These are phyloP conservation scores for Hycleus phaleratus DNA, from an alignment of 1,140 invertebrate genomes.

Conservation along the genomic window DNA sequence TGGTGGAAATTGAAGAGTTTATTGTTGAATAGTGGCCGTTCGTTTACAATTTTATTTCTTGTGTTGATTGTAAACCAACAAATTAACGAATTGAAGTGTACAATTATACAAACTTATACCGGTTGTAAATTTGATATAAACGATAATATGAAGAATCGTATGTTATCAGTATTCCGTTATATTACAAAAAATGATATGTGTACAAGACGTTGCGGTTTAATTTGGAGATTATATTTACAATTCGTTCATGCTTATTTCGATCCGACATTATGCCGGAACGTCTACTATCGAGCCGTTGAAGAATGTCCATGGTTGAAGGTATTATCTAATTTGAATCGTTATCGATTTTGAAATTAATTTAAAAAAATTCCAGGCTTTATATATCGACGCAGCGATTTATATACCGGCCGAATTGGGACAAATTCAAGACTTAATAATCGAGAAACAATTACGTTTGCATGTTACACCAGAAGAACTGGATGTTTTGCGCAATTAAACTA, in stretches of 20 bases:
- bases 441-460: slow-evolving; percentile 62
- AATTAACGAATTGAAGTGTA: slow-evolving; percentile 24
- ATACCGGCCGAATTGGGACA: slow-evolving; percentile 48
- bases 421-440: slow-evolving; percentile 61
- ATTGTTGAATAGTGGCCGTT: slow-evolving; percentile 33
- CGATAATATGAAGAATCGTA: slow-evolving; percentile 31
- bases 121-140: slow-evolving; percentile 23
- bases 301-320: slow-evolving; percentile 64
- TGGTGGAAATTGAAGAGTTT: slow-evolving; percentile 38
- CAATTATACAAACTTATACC: slow-evolving; percentile 30
- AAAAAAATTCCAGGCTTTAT: slow-evolving; percentile 41
- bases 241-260: slow-evolving; percentile 39
- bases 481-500: slow-evolving; percentile 45
- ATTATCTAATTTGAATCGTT: slow-evolving; percentile 9
- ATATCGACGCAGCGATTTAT: slow-evolving; percentile 45
- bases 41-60: slow-evolving; percentile 35
- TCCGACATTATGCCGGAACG: slow-evolving; percentile 36
- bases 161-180: slow-evolving; percentile 35
- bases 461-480: slow-evolving; percentile 62
- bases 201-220: slow-evolving; percentile 45
- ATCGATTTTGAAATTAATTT: not conserved
- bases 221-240: slow-evolving; percentile 53
- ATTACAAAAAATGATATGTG: slow-evolving; percentile 37
- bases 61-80: slow-evolving; percentile 35
- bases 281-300: slow-evolving; percentile 48